phyloP scores from a whole-genome alignment of 30 jellyfish, hydroid and myxozoan genomes.

The Nemopilema nomurai region DNA sequence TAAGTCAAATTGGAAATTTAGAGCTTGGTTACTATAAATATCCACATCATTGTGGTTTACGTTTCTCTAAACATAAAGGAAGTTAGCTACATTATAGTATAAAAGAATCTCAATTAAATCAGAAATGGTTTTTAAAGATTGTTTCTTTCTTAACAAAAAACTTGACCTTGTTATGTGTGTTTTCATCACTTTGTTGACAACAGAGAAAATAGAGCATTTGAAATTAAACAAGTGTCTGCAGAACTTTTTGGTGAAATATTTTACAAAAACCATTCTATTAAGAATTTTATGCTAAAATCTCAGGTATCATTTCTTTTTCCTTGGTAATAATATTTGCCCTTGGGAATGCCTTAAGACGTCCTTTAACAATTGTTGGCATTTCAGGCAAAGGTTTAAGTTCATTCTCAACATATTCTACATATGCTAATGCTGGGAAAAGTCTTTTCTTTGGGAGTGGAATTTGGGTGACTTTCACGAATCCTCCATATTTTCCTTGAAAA shows the following conservation, averaged over 20 bases:
- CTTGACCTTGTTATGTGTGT: too few relatives aligned
- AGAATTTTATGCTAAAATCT: not conserved
- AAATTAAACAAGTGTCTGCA: too few relatives aligned
- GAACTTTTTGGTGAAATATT: too few relatives aligned
- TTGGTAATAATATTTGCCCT: slow-evolving; percentile 28
- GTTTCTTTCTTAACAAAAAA: too few relatives aligned
- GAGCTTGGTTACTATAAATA: too few relatives aligned
- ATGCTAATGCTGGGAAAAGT: slow-evolving; percentile 69
- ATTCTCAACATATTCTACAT: slow-evolving; percentile 79
- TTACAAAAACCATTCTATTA: not conserved
- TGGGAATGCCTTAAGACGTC: slow-evolving; percentile 76
- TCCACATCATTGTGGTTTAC: too few relatives aligned
- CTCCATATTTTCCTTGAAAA: slow-evolving; percentile 82
- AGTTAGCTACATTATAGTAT: not conserved
- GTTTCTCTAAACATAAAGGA: not conserved
- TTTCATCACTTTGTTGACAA: too few relatives aligned
- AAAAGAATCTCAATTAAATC: not conserved
- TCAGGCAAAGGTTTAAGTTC: slow-evolving; percentile 74
- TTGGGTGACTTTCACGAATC: slow-evolving; percentile 77
- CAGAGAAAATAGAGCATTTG: too few relatives aligned
- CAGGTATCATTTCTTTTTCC: not conserved
- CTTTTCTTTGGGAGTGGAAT: slow-evolving; percentile 66
- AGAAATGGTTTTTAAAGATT: too few relatives aligned
- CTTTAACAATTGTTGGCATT: slow-evolving; percentile 73
- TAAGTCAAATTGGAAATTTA: too few relatives aligned